Base-by-base conservation (phyloP, 2,888 invertebrate genomes). In the Phania funesta region DNA sequence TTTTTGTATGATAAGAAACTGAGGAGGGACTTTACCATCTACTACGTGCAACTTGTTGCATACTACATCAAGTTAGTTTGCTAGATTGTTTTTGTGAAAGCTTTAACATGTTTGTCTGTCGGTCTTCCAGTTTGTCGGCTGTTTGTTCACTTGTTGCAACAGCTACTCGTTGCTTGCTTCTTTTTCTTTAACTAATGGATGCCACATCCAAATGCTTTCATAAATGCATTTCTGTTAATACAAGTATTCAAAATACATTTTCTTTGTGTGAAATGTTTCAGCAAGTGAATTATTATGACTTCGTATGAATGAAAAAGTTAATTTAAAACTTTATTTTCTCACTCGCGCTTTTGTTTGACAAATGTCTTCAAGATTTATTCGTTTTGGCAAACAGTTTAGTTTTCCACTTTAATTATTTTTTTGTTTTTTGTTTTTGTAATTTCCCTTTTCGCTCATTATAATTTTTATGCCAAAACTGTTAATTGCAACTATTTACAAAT, bases 41-140 rank as follows among this genome's bases (percentile, higher is more conserved):
- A n/a, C 32, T 67, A 65, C 54, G 48, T 74, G 64, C 75, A 81
- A 77, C 77, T 78, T 78, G 78, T 82, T 78, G 78, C 78, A 78
- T 38, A 81, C 62, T 48, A 22, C 24, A 46, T 24, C 29, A 48
- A 67, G 50, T 44, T 13, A 16, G 54, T 58, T 64, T 74, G 62
- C 54, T 64, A 46, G 46, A n/a, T 46, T 75, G 52, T 52, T 68
- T 71, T 78, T 77, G 82, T 82, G 82, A 82, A 82, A 82, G 82
- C 82, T 75, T n/a, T n/a, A 82, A 78, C 78, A 78, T 82, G 70
- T 78, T 78, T 22, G 44, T 32, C 24, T 1, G 32, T 65, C 24
- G 41, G 32, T 70, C 26, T 64, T 35, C 9, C 54, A 54, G 56
- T 70, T 80, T 75, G 75, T 70, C 67, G 58, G 64, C 32, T 68